phyloP scores from a whole-genome alignment of 2,113 vertebrate species.

The Glaucidium brasilianum region DNA sequence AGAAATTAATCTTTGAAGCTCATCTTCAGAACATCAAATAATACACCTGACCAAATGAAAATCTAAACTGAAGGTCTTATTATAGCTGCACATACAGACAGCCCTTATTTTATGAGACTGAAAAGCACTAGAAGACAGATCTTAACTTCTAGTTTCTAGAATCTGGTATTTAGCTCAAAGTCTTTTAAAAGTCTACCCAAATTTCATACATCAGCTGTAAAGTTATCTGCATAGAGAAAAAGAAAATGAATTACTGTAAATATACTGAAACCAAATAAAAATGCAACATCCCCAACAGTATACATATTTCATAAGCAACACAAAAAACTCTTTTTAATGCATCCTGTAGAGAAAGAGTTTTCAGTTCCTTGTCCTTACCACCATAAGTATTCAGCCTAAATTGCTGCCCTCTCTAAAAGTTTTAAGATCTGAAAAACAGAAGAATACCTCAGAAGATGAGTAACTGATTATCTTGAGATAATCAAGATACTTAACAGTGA shows the following conservation, averaged over 20 bases:
- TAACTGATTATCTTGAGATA: not conserved
- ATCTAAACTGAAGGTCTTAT: not conserved
- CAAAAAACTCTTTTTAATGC: not conserved
- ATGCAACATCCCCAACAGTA: not conserved
- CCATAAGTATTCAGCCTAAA: not conserved
- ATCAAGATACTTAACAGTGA: not conserved
- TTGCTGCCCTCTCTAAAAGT: not conserved
- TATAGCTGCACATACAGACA: not conserved
- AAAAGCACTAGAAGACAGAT: not conserved
- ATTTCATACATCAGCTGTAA: not conserved
- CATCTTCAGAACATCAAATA: not conserved
- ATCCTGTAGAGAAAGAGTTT: not conserved
- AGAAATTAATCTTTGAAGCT: not conserved
- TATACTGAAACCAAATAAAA: not conserved
- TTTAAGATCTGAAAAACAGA: not conserved
- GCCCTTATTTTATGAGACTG: not conserved
- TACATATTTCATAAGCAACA: not conserved
- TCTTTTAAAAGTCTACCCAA: not conserved
- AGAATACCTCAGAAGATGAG: not conserved
- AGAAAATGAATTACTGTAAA: not conserved
- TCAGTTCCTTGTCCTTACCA: not conserved
- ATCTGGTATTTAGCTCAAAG: not conserved
- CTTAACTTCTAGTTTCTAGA: not conserved
- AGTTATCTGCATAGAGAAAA: not conserved
- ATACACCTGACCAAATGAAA: not conserved